These are phyloP conservation scores for Scarus forsteni DNA, from an alignment of 2,797 vertebrate genomes.

Conservation along the genomic window DNA sequence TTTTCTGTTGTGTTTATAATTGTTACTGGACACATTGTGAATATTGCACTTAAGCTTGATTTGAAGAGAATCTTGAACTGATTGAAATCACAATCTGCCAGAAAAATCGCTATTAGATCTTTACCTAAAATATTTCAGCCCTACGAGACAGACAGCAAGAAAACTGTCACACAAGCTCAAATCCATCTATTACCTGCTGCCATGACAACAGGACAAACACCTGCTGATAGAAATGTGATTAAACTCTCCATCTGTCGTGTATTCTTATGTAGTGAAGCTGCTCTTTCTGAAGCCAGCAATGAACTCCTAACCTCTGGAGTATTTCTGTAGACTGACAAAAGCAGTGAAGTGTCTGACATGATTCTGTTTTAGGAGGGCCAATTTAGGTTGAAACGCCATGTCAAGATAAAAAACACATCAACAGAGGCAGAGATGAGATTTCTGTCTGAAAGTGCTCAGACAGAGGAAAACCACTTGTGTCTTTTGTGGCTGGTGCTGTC, in stretches of 20 bases:
- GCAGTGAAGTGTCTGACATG: neutral
- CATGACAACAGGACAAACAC: neutral
- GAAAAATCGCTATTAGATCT: too few relatives aligned
- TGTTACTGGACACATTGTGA: too few relatives aligned
- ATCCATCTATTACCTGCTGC: too few relatives aligned
- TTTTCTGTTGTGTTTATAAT: too few relatives aligned
- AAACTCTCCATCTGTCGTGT: neutral
- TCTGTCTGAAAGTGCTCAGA: neutral
- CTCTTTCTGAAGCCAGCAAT: neutral
- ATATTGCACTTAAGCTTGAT: too few relatives aligned
- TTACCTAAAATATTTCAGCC: too few relatives aligned
- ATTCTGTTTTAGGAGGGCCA: neutral
- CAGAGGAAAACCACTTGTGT: neutral
- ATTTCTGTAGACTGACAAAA: neutral
- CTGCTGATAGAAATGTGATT: neutral
- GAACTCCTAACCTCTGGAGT: too few relatives aligned
- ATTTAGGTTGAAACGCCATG: neutral
- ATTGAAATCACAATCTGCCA: too few relatives aligned
- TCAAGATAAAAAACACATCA: neutral
- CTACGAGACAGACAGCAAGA: too few relatives aligned
- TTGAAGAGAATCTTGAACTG: too few relatives aligned
- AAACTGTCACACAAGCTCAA: too few relatives aligned
- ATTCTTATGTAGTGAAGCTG: neutral
- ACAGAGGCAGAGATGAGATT: neutral
- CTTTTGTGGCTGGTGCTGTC: conserved; percentile 1